These are phyloP conservation scores for Ditula angustiorana DNA, from an alignment of 2,888 invertebrate genomes.

Conservation along the genomic window DNA sequence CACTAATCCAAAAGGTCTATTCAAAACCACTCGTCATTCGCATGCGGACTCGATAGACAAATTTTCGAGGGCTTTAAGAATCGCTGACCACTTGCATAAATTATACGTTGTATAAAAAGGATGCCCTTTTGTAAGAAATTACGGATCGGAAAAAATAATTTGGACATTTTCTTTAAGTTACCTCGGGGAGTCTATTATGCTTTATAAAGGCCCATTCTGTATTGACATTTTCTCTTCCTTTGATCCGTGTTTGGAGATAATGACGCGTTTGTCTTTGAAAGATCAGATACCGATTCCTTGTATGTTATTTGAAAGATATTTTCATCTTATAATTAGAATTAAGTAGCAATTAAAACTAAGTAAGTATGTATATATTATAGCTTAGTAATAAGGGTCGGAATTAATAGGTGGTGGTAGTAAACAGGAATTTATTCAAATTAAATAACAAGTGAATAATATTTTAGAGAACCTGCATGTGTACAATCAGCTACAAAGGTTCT, in stretches of 20 bases:
- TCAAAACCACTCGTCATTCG: conserved; percentile 35
- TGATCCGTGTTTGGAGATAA: conserved; percentile 69
- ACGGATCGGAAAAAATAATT: conserved; percentile 79
- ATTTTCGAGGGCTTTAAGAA: conserved; percentile 44
- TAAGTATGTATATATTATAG: no score
- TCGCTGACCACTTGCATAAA: conserved; percentile 83
- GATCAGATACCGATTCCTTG: conserved; percentile 55
- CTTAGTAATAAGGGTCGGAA: no score
- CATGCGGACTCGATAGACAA: conserved; percentile 22
- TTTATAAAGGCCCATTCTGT: conserved; percentile 54
- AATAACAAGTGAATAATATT: no score
- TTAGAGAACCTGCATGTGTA: no score
- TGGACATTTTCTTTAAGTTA: conserved; percentile 60
- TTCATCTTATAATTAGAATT: not conserved
- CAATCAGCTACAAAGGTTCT: no score
- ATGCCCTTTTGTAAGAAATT: conserved; percentile 68
- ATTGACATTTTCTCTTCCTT: conserved; percentile 67
- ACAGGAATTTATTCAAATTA: no score
- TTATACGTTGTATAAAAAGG: conserved; percentile 77
- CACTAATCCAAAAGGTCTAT: conserved; percentile 30
- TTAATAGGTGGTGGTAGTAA: no score
- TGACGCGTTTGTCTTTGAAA: conserved; percentile 77
- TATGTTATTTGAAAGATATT: conserved; percentile 39
- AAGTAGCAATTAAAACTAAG: not conserved
- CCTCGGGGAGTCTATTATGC: conserved; percentile 56